These are phyloP conservation scores for Propithecus deckenii DNA, from an alignment of 2,797 vertebrate genomes.

Conservation along the genomic window DNA sequence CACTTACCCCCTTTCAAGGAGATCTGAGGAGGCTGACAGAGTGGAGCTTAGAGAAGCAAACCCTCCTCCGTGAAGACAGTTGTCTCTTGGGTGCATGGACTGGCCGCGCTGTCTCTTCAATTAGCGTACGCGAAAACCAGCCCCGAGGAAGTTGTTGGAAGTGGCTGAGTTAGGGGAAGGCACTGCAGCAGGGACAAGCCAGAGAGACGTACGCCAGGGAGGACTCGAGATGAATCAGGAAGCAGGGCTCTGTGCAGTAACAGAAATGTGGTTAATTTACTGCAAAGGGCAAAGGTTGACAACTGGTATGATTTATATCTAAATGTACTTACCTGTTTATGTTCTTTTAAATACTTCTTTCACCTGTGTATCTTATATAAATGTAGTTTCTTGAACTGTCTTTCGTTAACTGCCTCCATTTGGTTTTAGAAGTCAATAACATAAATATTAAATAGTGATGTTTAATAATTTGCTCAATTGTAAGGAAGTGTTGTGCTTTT, in stretches of 20 bases:
- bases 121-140: neutral
- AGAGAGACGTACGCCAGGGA: neutral
- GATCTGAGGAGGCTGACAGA: neutral
- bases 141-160: neutral
- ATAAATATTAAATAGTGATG: neutral
- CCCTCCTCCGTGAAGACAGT: neutral
- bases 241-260: neutral
- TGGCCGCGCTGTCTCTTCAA: neutral
- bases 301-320: neutral
- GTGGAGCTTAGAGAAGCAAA: neutral
- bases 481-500: neutral
- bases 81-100: neutral
- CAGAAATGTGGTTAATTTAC: neutral
- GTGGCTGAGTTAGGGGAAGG: neutral
- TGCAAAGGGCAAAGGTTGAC: neutral
- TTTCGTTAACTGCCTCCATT: neutral
- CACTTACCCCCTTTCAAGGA: neutral
- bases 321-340: neutral
- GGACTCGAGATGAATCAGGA: neutral
- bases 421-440: constrained; percentile 1
- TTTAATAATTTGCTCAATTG: neutral
- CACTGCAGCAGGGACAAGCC: neutral
- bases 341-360: neutral
- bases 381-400: neutral
- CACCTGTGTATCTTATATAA: neutral